Evolutionary conservation across 2,113 vertebrate species (phyloP).

Genomic region (Stigmatopora argus): DNA sequence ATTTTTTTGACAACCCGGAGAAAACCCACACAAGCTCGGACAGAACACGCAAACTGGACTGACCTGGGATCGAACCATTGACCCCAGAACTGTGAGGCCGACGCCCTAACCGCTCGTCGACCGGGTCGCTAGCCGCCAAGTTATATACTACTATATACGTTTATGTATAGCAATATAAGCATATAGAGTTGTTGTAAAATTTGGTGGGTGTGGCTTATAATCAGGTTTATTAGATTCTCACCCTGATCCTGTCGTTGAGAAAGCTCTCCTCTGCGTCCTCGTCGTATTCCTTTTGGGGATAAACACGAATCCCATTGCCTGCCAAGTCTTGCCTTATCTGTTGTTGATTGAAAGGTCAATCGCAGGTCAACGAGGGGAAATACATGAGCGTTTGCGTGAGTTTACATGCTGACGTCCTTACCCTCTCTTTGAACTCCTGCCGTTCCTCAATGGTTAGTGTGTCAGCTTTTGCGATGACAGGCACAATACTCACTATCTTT

Average conservation of each 20-base stretch:
- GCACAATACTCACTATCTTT: constrained; percentile 83
- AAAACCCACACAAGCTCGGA: no score
- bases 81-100: no score
- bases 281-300: constrained; percentile 84
- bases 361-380: not conserved
- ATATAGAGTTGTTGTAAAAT: no score
- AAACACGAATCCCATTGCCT: constrained; percentile 79
- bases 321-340: constrained; percentile 88
- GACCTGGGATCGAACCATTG: no score
- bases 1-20: no score
- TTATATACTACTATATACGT: no score
- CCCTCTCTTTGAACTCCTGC: constrained; percentile 81
- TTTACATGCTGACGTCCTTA: constrained; percentile 49
- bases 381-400: not conserved
- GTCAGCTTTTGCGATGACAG: constrained; percentile 84
- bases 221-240: constrained; percentile 42
- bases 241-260: constrained; percentile 86
- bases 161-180: no score
- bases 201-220: no score
- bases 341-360: constrained; percentile 19
- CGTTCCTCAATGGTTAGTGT: constrained; percentile 84
- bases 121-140: no score
- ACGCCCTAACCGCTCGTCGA: no score
- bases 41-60: no score
- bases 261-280: constrained; percentile 79